A percentile compares a stretch with the other conserved stretches of the same genome.
Conservation (phyloP, 2,797 vertebrate genomes). For the Enteromius viviparus region DNA sequence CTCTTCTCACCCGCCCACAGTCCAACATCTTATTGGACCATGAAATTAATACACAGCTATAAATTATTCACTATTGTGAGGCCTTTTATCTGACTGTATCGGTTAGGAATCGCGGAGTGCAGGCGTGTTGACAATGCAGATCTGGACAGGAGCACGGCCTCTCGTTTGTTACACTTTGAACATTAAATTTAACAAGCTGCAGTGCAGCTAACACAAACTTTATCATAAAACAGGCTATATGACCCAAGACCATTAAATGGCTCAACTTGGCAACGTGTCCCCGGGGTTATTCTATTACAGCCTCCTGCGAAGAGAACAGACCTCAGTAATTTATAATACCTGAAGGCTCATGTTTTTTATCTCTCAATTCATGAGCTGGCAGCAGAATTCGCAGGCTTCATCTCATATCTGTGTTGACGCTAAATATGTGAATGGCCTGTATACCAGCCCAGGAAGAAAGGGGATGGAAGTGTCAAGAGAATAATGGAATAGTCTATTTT, state of each 20-base stretch:
- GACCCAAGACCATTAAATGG: slow-evolving; percentile 64
- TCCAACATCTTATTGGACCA: slow-evolving; percentile 64
- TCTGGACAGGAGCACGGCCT: slow-evolving; percentile 58
- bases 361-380: slow-evolving; percentile 56
- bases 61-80: slow-evolving; percentile 73
- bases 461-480: slow-evolving; percentile 3
- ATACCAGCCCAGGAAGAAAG: background rate
- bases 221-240: slow-evolving; percentile 66
- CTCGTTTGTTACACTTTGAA: slow-evolving; percentile 72
- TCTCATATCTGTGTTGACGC: slow-evolving; percentile 16
- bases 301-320: slow-evolving; percentile 40
- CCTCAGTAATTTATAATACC: slow-evolving; percentile 49
- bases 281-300: slow-evolving; percentile 31
- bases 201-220: slow-evolving; percentile 67
- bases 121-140: slow-evolving; percentile 70
- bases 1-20: slow-evolving; percentile 57
- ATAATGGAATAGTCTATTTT: background rate
- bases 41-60: slow-evolving; percentile 72
- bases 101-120: slow-evolving; percentile 64
- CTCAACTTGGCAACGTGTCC: slow-evolving; percentile 37
- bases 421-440: slow-evolving; percentile 21
- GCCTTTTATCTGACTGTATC: slow-evolving; percentile 68
- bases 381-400: slow-evolving; percentile 8
- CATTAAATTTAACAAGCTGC: slow-evolving; percentile 72
- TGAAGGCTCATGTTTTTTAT: slow-evolving; percentile 60